Evolutionary conservation across 92 coral and sea anemone species (phyloP).

Genomic region (Zoanthus gigantus): DNA sequence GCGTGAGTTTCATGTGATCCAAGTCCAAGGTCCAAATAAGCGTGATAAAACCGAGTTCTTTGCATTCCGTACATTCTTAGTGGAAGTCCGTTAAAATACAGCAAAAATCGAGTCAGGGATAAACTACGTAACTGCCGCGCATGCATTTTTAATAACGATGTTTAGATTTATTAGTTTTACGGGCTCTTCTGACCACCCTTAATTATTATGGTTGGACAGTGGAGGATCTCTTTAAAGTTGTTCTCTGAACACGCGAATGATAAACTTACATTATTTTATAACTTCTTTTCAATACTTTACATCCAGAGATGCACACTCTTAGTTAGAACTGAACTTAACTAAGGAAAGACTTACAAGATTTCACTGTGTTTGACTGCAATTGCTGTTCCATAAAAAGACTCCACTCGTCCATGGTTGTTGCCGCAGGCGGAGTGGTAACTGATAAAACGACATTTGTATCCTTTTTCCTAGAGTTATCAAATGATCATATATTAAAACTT

Average conservation of each 20-base stretch:
- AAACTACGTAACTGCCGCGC: not conserved
- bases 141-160: not conserved
- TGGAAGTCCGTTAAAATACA: not conserved
- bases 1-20: too few species aligned
- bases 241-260: too few species aligned
- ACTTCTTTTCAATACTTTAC: too few species aligned
- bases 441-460: not conserved
- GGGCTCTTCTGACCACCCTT: too few species aligned
- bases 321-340: not conserved
- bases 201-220: too few species aligned
- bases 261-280: too few species aligned
- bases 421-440: conserved; percentile 3
- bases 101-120: not conserved
- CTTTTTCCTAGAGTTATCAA: conserved; percentile 14
- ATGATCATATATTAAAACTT: not conserved
- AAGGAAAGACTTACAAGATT: not conserved
- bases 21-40: too few species aligned
- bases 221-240: too few species aligned
- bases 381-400: conserved; percentile 44
- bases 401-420: conserved; percentile 40
- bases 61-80: too few species aligned
- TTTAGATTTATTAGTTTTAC: too few species aligned
- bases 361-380: conserved; percentile 28
- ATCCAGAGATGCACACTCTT: too few species aligned
- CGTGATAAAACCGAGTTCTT: too few species aligned